phyloP scores from a whole-genome alignment of 2,888 invertebrate species.

The Sussaba pulchella region DNA sequence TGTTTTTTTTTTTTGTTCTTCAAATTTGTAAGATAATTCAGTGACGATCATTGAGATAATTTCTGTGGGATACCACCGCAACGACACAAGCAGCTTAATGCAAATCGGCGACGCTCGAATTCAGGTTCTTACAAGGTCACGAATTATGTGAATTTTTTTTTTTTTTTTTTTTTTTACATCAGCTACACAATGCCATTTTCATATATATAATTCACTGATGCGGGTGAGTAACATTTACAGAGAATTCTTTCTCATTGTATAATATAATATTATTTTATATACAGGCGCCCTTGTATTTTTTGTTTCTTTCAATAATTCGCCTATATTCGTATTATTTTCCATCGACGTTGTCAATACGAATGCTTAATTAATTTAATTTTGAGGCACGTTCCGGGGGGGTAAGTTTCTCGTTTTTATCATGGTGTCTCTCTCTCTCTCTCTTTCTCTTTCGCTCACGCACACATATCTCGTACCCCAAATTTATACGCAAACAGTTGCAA shows the following conservation, averaged over 20 bases:
- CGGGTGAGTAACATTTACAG: constrained; percentile 82
- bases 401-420: not conserved
- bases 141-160: not conserved
- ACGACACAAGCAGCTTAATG: no score
- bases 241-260: constrained; percentile 81
- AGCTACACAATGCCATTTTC: constrained; percentile 9
- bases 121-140: constrained; percentile 47
- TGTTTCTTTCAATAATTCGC: no score
- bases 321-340: constrained; percentile 1
- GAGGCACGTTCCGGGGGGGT: not conserved
- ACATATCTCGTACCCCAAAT: constrained; percentile 11
- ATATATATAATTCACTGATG: constrained; percentile 76
- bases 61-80: no score
- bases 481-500: not conserved
- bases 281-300: constrained; percentile 5
- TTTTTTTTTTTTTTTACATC: constrained; percentile 21
- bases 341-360: constrained; percentile 32
- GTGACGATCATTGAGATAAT: no score
- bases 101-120: constrained; percentile 55
- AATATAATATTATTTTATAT: constrained; percentile 25
- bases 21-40: no score
- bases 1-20: no score
- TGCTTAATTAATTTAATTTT: constrained; percentile 24
- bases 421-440: constrained; percentile 1
- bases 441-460: constrained; percentile 49